These are phyloP conservation scores for Hippotragus niger DNA, from an alignment of 2,113 vertebrate genomes.

Conservation along the genomic window DNA sequence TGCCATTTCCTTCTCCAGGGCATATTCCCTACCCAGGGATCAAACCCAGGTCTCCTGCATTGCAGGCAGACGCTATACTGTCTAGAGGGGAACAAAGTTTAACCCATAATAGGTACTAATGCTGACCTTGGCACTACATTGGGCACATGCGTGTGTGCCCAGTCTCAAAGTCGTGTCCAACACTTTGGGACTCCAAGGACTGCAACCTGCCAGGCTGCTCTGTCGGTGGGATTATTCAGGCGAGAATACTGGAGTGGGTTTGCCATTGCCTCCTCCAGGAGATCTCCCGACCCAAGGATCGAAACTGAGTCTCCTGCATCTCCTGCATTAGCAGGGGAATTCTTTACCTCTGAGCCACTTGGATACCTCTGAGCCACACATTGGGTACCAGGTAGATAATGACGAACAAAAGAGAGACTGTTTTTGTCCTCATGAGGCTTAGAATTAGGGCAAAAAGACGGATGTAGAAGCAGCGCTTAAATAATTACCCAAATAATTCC, in stretches of 20 bases:
- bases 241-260: not conserved
- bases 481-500: not conserved
- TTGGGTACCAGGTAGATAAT: not conserved
- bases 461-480: not conserved
- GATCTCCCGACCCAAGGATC: not conserved
- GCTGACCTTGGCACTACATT: too few species aligned
- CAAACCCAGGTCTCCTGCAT: accelerated
- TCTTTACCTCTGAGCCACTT: not conserved
- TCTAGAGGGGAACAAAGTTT: too few species aligned
- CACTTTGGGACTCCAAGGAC: too few species aligned
- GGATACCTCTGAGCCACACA: not conserved
- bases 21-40: not conserved
- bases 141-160: too few species aligned
- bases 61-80: too few species aligned
- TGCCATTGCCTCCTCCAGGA: not conserved
- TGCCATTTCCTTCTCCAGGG: not conserved
- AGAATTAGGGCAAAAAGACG: not conserved
- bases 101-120: too few species aligned
- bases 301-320: not conserved
- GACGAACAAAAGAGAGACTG: not conserved
- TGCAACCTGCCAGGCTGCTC: too few species aligned
- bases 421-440: not conserved
- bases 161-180: too few species aligned
- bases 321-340: not conserved
- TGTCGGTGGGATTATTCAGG: too few species aligned